A percentile compares a stretch with the other conserved stretches of the same genome.
Evolutionary conservation across 2,113 vertebrate genomes (phyloP).

Genomic region (Tretioscincus oriximinensis): DNA sequence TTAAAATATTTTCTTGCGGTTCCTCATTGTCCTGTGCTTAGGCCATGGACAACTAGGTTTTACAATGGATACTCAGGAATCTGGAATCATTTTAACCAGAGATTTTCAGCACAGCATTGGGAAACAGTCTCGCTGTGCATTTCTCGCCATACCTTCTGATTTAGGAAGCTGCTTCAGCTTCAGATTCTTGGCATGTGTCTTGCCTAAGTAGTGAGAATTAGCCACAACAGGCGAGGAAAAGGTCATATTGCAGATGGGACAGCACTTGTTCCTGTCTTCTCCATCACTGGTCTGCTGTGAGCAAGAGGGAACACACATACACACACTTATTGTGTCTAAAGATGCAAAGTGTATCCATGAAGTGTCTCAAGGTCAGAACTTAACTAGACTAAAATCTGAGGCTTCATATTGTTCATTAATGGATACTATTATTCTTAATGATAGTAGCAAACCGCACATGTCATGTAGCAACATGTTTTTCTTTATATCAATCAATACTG

Average conservation of each 20-base stretch:
- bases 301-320: conserved; percentile 52
- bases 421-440: neutral
- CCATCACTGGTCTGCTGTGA: conserved; percentile 79
- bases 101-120: neutral
- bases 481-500: neutral
- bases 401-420: neutral
- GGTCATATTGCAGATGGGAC: conserved; percentile 92
- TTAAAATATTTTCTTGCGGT: neutral
- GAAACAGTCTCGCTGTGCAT: neutral
- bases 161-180: conserved; percentile 81
- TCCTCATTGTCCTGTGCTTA: neutral
- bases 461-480: neutral
- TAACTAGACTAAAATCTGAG: neutral
- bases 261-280: conserved; percentile 86
- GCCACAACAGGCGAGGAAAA: conserved; percentile 92
- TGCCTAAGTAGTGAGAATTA: conserved; percentile 93
- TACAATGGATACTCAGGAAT: neutral
- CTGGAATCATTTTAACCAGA: neutral
- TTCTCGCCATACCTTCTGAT: conserved; percentile 73
- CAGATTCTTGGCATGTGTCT: conserved; percentile 94
- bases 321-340: neutral
- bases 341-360: neutral
- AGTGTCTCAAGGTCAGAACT: neutral
- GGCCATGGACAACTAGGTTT: neutral
- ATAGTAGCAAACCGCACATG: conserved; percentile 13